These are phyloP conservation scores for Plusia festucae DNA, from an alignment of 2,888 invertebrate species.

Conservation along the genomic window DNA sequence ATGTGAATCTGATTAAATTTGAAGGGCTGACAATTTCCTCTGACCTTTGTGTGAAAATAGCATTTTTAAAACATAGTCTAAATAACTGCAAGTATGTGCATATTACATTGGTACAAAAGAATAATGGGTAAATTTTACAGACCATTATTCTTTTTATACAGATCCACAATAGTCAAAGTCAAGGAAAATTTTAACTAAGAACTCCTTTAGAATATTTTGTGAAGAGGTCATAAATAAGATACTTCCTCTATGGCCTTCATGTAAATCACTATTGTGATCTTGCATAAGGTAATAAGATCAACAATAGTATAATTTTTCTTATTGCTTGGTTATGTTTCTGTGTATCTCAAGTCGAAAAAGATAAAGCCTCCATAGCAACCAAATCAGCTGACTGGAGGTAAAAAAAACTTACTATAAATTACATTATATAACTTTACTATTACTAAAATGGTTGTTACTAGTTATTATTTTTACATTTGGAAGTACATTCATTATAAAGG, in stretches of 20 bases:
- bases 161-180: too few relatives aligned
- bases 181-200: too few relatives aligned
- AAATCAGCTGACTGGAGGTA: not conserved
- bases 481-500: too few relatives aligned
- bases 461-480: too few relatives aligned
- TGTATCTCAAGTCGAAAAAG: not conserved
- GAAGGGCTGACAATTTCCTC: not conserved
- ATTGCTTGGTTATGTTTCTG: not conserved
- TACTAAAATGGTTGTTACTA: too few relatives aligned
- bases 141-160: too few relatives aligned
- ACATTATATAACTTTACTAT: not conserved
- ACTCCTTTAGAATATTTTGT: not conserved
- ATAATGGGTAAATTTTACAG: too few relatives aligned
- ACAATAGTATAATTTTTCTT: not conserved
- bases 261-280: not conserved
- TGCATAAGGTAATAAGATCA: not conserved
- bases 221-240: not conserved
- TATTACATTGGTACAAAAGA: too few relatives aligned
- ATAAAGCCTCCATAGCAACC: slow-evolving; percentile 4
- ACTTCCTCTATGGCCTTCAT: slow-evolving; percentile 1
- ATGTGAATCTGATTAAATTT: not conserved
- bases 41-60: not conserved
- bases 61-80: not conserved
- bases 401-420: not conserved
- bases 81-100: too few relatives aligned